Conservation (phyloP, 2,113 vertebrate species). For the Chaetorhynchus papuensis region DNA sequence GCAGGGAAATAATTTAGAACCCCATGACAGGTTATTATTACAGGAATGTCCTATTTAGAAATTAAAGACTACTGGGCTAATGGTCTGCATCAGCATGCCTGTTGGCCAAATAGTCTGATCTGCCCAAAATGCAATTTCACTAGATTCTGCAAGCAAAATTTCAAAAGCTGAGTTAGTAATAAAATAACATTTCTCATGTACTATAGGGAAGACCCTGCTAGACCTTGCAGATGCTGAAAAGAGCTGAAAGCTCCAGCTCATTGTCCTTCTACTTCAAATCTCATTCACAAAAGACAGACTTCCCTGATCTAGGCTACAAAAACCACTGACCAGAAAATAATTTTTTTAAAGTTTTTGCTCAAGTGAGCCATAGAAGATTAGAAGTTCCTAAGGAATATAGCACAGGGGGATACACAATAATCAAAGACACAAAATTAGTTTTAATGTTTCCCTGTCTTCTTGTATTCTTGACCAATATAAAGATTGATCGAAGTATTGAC, state of each 20-base stretch:
- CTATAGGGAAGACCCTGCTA: neutral
- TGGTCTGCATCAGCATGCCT: neutral
- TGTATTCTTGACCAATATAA: neutral
- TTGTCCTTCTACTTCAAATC: neutral
- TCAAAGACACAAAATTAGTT: neutral
- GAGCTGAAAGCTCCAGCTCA: neutral
- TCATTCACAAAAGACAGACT: neutral
- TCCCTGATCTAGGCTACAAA: neutral
- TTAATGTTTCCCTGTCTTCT: neutral
- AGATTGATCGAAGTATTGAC: neutral
- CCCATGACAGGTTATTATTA: neutral
- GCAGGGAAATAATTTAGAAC: neutral
- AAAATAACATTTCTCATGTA: neutral
- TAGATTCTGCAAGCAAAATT: neutral
- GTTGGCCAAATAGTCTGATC: neutral
- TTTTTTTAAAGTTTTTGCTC: neutral
- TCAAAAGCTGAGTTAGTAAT: neutral
- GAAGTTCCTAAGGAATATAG: neutral
- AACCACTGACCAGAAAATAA: neutral
- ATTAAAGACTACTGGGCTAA: neutral
- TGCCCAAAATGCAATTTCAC: neutral
- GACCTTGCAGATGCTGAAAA: neutral
- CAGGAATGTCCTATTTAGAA: neutral
- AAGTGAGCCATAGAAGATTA: neutral
- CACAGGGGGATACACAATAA: neutral